Percentiles rank a stretch among this genome's conserved stretches.
These are phyloP conservation scores for Pipistrellus pygmaeus DNA, from an alignment of 2,797 vertebrate species.

Conservation along the genomic window DNA sequence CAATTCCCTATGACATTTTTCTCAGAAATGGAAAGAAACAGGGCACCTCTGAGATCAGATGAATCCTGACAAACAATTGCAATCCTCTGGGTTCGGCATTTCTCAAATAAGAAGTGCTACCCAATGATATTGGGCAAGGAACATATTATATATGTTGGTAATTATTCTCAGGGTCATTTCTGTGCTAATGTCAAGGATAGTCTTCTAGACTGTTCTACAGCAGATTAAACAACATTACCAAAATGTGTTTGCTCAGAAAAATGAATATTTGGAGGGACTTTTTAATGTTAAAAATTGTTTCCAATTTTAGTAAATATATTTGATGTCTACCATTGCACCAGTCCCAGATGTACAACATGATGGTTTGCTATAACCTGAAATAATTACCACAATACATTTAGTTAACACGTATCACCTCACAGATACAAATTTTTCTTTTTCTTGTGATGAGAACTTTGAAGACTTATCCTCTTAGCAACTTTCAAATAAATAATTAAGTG, in stretches of 20 bases:
- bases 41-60: not conserved
- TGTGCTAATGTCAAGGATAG: not conserved
- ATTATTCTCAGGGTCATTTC: not conserved
- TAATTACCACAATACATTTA: not conserved
- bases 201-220: not conserved
- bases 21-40: not conserved
- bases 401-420: not conserved
- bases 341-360: not conserved
- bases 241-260: conserved; percentile 32
- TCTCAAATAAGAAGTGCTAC: not conserved
- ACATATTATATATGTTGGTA: not conserved
- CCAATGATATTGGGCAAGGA: not conserved
- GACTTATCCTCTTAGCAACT: not conserved
- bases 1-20: not conserved
- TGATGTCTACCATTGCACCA: not conserved
- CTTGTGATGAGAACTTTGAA: not conserved
- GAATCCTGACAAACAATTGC: not conserved
- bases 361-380: not conserved
- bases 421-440: not conserved
- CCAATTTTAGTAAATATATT: not conserved
- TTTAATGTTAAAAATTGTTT: not conserved
- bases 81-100: not conserved
- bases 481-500: not conserved
- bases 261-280: not conserved
- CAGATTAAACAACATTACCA: not conserved